Evolutionary conservation across 2,888 invertebrate species (phyloP), one percentile per base, ranked within the genome.

Genomic region (Notocelia uddmanniana): DNA sequence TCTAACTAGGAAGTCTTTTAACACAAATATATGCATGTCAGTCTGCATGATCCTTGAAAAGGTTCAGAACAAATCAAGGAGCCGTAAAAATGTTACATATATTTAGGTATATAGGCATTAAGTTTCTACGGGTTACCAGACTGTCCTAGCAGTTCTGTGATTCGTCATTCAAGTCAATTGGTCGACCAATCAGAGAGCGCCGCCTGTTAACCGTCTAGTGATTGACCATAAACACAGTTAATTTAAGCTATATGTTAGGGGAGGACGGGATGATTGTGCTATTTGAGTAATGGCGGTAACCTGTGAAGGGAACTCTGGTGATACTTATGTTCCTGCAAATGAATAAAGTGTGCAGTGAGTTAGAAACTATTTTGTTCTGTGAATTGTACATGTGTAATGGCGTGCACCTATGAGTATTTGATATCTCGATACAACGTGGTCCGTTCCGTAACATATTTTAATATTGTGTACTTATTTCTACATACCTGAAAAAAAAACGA

Each of bases 241-340:
- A 72, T 72, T 71, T 26, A 68, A 72, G 72, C 67, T 72, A 68
- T 48, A 58, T 91, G 89, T 87, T 89, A 86, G 81, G 85, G 82
- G 80, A 85, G 80, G 69, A 83, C 76, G 80, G 80, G 77, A 75
- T 90, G 92, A 90, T 87, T 90, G 93, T 92, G 93, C 93, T 89
- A 91, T 86, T 83, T 73, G 63, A 66, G 59, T 84, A 82, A 76
- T 83, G 78, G 80, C 73, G 60, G 74, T 77, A 77, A 76, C 83
- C 86, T 84, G 92, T 91, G 91, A 91, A 92, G 90, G 88, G 89
- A 79, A 69, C 52, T 62, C 34, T 21, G 34, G 71, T 66, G 41
- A 54, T 10, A 34, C 18, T 34, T 55, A 48, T 23, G 15, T 31
- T 54, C 48, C 64, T 54, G 37, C n/a, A 52, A 45, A 59, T 13